phyloP scores from a whole-genome alignment of 2,113 vertebrate species.

The Pavo muticus region DNA sequence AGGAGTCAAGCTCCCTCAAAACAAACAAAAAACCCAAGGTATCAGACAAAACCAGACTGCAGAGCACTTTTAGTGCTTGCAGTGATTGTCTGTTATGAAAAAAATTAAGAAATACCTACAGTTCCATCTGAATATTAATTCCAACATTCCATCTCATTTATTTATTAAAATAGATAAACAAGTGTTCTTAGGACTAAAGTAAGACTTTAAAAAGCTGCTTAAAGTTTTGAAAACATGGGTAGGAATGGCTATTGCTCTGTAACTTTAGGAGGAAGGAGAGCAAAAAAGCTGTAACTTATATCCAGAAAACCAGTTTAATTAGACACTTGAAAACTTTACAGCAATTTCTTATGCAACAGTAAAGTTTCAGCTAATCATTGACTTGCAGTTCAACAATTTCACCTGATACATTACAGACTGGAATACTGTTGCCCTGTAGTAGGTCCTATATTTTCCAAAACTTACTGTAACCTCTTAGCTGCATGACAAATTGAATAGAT shows the following conservation, averaged over 20 bases:
- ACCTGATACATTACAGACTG: not conserved
- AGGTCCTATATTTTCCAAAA: not conserved
- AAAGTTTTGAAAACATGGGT: not conserved
- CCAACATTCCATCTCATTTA: not conserved
- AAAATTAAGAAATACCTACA: not conserved
- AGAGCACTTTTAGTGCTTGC: not conserved
- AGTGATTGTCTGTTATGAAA: no score
- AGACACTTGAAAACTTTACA: not conserved
- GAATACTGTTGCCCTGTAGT: not conserved
- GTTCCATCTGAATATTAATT: not conserved
- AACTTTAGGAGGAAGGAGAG: not conserved
- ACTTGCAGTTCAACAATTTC: not conserved
- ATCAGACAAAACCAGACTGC: not conserved
- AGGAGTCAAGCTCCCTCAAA: not conserved
- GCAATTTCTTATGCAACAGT: not conserved
- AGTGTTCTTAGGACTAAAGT: not conserved
- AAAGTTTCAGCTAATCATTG: not conserved
- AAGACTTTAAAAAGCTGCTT: not conserved
- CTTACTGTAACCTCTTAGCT: not conserved
- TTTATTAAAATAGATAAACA: not conserved
- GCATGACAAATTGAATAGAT: not conserved
- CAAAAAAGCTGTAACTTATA: not conserved
- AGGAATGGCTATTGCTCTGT: not conserved
- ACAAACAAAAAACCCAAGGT: not conserved
- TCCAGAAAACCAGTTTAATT: not conserved